Percentiles rank a stretch among this genome's conserved stretches.
phyloP scores from a whole-genome alignment of 92 coral and sea anemone genomes.

The Parazoanthus darwini region DNA sequence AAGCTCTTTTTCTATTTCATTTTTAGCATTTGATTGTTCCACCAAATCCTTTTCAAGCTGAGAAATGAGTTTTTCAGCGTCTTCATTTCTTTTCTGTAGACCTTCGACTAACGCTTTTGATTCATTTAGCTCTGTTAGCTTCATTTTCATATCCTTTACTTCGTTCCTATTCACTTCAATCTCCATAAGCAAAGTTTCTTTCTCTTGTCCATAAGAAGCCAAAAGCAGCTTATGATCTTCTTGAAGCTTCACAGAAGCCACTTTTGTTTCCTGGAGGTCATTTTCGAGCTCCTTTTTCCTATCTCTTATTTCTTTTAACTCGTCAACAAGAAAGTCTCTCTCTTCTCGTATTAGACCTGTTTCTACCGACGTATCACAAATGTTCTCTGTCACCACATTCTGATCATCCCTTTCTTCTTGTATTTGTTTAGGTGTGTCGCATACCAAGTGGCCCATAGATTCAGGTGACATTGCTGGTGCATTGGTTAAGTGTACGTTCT shows the following conservation, averaged over 20 bases:
- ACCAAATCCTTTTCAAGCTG: conserved; percentile 81
- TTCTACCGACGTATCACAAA: not conserved
- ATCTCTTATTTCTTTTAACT: conserved; percentile 27
- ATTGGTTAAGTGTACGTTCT: not conserved
- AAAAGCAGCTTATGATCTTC: conserved; percentile 66
- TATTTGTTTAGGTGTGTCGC: not conserved
- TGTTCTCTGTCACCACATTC: not conserved
- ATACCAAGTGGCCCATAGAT: not conserved
- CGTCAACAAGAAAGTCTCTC: conserved; percentile 41
- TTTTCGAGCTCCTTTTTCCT: conserved; percentile 42
- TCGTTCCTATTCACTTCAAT: conserved; percentile 51
- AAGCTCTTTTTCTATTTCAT: conserved; percentile 57
- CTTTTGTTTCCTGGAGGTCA: conserved; percentile 57
- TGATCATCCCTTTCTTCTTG: not conserved
- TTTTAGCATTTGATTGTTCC: conserved; percentile 71
- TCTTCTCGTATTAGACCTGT: conserved; percentile 2
- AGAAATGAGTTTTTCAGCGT: conserved; percentile 75
- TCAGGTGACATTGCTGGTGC: not conserved
- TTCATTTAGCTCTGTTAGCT: conserved; percentile 56
- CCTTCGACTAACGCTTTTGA: conserved; percentile 49
- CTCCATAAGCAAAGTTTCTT: conserved; percentile 59
- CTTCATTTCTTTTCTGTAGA: conserved; percentile 62
- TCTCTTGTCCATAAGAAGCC: conserved; percentile 67
- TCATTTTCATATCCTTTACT: conserved; percentile 46
- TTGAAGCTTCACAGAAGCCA: conserved; percentile 49